Evolutionary conservation across 2,797 vertebrate species (phyloP), one percentile per base, ranked within the genome.

Genomic region (Hirundo rustica): DNA sequence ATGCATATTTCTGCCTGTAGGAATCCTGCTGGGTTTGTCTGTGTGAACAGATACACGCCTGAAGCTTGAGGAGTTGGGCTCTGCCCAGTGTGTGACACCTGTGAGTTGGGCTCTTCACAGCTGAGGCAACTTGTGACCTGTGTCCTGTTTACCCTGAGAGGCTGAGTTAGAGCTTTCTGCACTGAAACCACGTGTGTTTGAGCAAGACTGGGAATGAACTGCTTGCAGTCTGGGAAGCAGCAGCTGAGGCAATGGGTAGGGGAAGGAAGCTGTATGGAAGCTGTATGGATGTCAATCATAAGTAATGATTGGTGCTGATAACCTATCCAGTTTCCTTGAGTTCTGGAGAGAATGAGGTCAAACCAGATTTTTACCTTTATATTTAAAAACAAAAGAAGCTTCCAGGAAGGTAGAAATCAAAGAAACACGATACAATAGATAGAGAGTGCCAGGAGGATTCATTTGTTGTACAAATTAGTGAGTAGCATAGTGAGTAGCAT

Each of bases 131-230:
- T 58, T 42, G 42, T 36, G 54, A 61, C 50, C 32, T 45, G 34
- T 45, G 58, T 54, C 42, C 67, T 14, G 2, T 57, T 77, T 61
- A 38, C 62, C n/a, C 34, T 2, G 16, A 36, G 57, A 78, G 50
- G 44, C 55, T 79, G 57, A n/a, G 47, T 23, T 40, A 30, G 47
- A 67, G 45, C 26, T 87, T 88, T 61, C n/a, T 65, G 6, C 1
- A 0, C 65, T 55, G 50, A 81, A 81, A 45, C 19, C 9, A 18
- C 0, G 1, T 1, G 0, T 36, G 51, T 81, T 54, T 64, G 42
- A 81, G 54, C 48, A 25, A 64, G 61, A 29, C 76, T 80, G 53
- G 30, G 34, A 66, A 50, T 7, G 20, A 90, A 7, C 58, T 71
- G 14, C 36, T 73, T 26, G 38, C 9, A 7, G 22, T 34, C 18